Evolutionary conservation across 2,888 invertebrate genomes (phyloP).

Genomic region (Allacma fusca): DNA sequence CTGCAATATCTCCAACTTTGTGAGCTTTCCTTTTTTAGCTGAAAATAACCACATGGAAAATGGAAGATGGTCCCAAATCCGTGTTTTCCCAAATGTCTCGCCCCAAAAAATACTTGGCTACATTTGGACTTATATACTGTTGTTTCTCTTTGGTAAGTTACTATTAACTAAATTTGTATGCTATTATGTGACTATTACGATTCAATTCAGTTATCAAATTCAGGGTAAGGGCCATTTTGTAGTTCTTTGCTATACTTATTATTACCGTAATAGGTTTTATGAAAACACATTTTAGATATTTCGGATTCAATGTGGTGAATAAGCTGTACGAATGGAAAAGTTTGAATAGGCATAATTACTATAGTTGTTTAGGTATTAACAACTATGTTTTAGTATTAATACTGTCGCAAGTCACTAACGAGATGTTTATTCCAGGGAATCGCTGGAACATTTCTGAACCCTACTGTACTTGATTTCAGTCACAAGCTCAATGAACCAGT

Average conservation of each 20-base stretch:
- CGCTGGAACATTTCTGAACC: neutral
- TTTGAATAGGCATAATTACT: no score
- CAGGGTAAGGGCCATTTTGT: no score
- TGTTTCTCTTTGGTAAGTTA: neutral
- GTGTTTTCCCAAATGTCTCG: neutral
- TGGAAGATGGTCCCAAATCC: neutral
- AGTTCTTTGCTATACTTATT: no score
- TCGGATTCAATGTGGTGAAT: no score
- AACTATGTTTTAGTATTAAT: no score
- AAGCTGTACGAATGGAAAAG: no score
- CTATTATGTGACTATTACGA: neutral
- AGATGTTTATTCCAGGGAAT: constrained; percentile 12
- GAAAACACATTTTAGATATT: no score
- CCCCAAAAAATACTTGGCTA: neutral
- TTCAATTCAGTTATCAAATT: no score
- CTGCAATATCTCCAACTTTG: no score
- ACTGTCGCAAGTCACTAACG: no score
- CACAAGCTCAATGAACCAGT: neutral
- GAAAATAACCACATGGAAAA: neutral
- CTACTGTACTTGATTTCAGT: neutral
- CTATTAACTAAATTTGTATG: neutral
- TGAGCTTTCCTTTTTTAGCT: no score
- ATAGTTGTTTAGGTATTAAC: neutral
- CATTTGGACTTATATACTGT: neutral
- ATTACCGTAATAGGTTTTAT: no score